Evolutionary conservation across 2,888 invertebrate species (phyloP), one percentile per base, ranked within the genome.

Genomic region (Acleris holmiana): DNA sequence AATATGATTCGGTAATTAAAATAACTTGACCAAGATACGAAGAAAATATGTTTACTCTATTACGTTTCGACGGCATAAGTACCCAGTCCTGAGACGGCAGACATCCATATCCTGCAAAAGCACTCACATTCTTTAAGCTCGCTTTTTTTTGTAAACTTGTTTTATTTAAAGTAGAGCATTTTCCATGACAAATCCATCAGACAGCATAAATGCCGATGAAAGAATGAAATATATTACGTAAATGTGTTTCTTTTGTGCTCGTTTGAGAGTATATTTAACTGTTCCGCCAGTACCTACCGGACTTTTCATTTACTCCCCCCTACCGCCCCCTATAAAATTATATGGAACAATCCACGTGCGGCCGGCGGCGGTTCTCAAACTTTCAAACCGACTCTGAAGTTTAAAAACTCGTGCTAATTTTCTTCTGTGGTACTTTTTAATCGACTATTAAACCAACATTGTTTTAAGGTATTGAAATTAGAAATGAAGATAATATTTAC

Each of bases 331-430:
- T 86, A 86, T 85, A 82, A 84, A 84, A 88, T 88, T 88, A 86
- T 84, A 83, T 84, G 82, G 83, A 84, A 85, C 84, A 85, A 86
- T 86, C 80, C 81, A 74, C 79, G 75, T 80, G 69, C 73, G 68
- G 70, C 51, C 53, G 56, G 60, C 77, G 71, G 51, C 10, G 72
- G 19, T 41, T 62, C 78, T 79, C 82, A 86, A 86, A 77, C 70
- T 78, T 76, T 74, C 41, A n/a, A n/a, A 19, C 8, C 15, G 18
- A 21, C 13, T 13, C 5, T 13, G 44, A 44, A 44, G 17, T 35
- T 35, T 25, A 8, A 35, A 35, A 13, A 35, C 35, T 35, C 13
- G 35, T 35, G 35, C 35, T 35, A 35, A 35, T 35, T 35, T 23
- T 13, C 13, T 3, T 35, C 4, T 35, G 13, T 13, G 35, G 35